Evolutionary conservation across 2,888 invertebrate genomes (phyloP).

Genomic region (Zeuzera pyrina): DNA sequence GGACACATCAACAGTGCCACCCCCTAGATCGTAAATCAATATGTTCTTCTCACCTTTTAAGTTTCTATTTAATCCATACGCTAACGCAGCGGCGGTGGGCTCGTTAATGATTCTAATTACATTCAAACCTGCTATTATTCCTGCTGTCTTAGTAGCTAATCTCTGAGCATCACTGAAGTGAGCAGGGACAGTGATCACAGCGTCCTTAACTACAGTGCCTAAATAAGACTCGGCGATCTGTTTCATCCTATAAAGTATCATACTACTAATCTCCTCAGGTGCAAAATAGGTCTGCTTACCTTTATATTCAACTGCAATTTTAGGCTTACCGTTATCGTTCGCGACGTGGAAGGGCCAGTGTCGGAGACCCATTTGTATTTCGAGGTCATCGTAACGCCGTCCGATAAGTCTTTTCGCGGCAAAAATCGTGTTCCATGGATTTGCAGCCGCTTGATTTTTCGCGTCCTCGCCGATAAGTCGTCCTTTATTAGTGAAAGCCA

Average conservation of each 20-base stretch:
- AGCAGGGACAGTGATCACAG: slow-evolving; percentile 52
- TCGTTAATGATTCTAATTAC: slow-evolving; percentile 46
- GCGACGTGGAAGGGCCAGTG: slow-evolving; percentile 39
- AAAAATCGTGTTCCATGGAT: slow-evolving; percentile 44
- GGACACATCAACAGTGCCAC: slow-evolving; percentile 50
- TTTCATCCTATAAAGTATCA: slow-evolving; percentile 48
- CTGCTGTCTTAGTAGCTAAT: slow-evolving; percentile 42
- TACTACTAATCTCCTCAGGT: slow-evolving; percentile 49
- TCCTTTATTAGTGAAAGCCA: slow-evolving; percentile 40
- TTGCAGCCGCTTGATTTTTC: slow-evolving; percentile 38
- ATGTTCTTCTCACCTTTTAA: slow-evolving; percentile 30
- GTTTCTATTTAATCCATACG: slow-evolving; percentile 37
- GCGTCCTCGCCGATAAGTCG: slow-evolving; percentile 47
- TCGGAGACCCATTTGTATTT: slow-evolving; percentile 41
- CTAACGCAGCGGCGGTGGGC: slow-evolving; percentile 48
- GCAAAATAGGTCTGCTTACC: slow-evolving; percentile 33
- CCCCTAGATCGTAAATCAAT: slow-evolving; percentile 48
- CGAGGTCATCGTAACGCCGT: slow-evolving; percentile 38
- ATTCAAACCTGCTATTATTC: slow-evolving; percentile 41
- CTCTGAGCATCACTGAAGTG: slow-evolving; percentile 50
- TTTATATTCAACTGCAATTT: slow-evolving; percentile 35
- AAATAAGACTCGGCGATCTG: slow-evolving; percentile 40
- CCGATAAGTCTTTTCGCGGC: slow-evolving; percentile 49
- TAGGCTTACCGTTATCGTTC: slow-evolving; percentile 48
- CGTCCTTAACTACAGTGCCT: slow-evolving; percentile 34